Evolutionary conservation across 1,140 invertebrate species (phyloP).

Genomic region (Manduca sexta): DNA sequence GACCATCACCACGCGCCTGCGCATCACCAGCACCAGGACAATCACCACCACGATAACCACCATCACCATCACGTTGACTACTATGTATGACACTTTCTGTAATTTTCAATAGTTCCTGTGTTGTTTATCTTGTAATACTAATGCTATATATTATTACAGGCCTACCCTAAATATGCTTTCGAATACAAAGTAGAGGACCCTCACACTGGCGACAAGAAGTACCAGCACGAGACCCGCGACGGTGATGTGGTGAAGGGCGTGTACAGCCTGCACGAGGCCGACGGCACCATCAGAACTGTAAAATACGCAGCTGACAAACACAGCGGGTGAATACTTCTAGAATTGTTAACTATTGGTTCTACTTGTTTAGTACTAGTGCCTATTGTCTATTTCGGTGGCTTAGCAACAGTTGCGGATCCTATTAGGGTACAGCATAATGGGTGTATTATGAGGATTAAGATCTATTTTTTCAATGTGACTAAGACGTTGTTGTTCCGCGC

Average conservation of each 20-base stretch:
- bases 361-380: too few species aligned
- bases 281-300: conserved; percentile 73
- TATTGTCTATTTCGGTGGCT: too few species aligned
- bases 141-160: conserved; percentile 23
- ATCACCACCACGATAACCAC: conserved; percentile 23
- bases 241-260: conserved; percentile 75
- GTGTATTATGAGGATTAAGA: too few species aligned
- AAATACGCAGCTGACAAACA: conserved; percentile 73
- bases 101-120: too few species aligned
- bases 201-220: conserved; percentile 76
- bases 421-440: too few species aligned
- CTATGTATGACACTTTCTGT: too few species aligned
- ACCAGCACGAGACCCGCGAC: conserved; percentile 74
- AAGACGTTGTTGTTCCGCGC: too few species aligned
- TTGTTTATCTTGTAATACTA: too few species aligned
- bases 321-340: conserved; percentile 35
- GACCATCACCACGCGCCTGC: background rate
- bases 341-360: too few species aligned
- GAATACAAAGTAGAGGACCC: conserved; percentile 76
- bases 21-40: conserved; percentile 30
- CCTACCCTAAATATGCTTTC: conserved; percentile 75
- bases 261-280: conserved; percentile 73
- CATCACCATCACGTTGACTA: background rate
- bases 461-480: too few species aligned
- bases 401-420: too few species aligned